Evolutionary conservation across 1,140 invertebrate species (phyloP), one percentile per base, ranked within the genome.

Genomic region (Yoshiicerus persimilis): DNA sequence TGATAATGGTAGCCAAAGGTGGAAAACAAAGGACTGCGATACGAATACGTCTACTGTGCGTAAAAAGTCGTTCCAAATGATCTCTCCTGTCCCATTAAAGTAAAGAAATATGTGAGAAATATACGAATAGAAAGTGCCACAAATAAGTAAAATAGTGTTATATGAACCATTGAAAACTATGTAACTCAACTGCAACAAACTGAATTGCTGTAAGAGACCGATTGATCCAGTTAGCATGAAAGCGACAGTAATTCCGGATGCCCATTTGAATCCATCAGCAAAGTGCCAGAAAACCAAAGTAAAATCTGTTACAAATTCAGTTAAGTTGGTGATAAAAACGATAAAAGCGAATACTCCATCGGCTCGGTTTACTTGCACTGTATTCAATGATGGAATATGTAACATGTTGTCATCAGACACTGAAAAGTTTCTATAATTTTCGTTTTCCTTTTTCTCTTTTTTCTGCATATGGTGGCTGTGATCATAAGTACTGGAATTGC

Each of bases 1-100:
- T 87, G 11, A 90, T 30, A 6, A 90, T 86, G 30, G 89, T 30
- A 5, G 62, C 87, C 9, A 86, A 30, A n/a, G 87, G 84, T 64
- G 88, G 88, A 64, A 89, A 89, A 30, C 85, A 89, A 34, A 86
- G 88, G 36, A 89, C 84, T 30, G 86, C 4, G 34, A 90, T 88
- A 10, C 87, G 47, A 32, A 90, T 86, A 4, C 88, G 32, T 66
- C 84, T 88, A 13, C 87, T 87, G 23, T 86, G 56, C 20, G 23
- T 30, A 80, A 90, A 90, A 0, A 89, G 39, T 38, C 88, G 39
- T n/a, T 84, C 86, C 25, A 90, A 34, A 16, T 86, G 56, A 41
- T 86, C 86, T 25, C 39, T 23, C 75, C 89, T 88, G 32, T 56
- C 47, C 64, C 27, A 62, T 9, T 9, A 39, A 39, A 41, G 3